A percentile compares a stretch with the other conserved stretches of the same genome.
Conservation (phyloP, 1,140 invertebrate species). For the Venturia canescens region DNA sequence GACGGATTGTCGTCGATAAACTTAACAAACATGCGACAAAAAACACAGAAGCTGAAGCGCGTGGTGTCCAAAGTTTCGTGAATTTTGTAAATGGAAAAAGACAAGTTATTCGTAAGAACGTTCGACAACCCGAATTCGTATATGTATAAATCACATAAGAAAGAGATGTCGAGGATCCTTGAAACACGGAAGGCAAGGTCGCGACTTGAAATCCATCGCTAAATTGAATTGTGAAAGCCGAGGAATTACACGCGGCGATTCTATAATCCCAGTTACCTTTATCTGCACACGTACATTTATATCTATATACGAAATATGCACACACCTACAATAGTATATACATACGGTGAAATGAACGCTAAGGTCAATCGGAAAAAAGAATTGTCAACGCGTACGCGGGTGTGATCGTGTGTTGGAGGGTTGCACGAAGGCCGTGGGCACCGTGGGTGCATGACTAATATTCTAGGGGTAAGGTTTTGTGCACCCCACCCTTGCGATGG, state of each 20-base stretch:
- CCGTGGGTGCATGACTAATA: constrained; percentile 69
- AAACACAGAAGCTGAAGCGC: not conserved
- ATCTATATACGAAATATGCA: not conserved
- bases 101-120: no score
- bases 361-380: constrained; percentile 7
- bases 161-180: not conserved
- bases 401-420: constrained; percentile 37
- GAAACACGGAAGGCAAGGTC: not conserved
- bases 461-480: constrained; percentile 63
- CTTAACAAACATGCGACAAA: not conserved
- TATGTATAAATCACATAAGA: not conserved
- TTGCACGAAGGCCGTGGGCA: not conserved
- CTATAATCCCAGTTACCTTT: not conserved
- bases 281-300: not conserved
- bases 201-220: not conserved
- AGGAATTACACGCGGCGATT: not conserved
- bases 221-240: constrained; percentile 19
- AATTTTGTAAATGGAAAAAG: no score
- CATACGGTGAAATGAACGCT: not conserved
- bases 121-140: no score
- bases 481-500: constrained; percentile 63
- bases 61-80: not conserved
- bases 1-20: no score
- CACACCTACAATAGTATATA: not conserved
- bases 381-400: constrained; percentile 8